phyloP scores from a whole-genome alignment of 2,797 vertebrate species.

The Phalanger gymnotis region DNA sequence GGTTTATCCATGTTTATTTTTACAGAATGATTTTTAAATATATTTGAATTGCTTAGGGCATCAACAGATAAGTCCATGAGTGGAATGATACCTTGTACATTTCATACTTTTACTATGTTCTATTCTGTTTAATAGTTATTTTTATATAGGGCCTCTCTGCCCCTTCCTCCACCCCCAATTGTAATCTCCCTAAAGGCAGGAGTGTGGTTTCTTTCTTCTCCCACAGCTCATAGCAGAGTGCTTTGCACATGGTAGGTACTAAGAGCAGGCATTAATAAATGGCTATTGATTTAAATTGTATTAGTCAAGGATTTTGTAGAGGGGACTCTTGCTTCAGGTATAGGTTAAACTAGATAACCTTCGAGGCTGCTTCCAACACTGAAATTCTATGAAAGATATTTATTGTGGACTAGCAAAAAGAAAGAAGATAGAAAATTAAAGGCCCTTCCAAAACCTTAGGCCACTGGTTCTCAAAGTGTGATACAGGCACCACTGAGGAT shows the following conservation, averaged over 20 bases:
- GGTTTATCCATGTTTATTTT: constrained; percentile 75
- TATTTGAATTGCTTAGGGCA: constrained; percentile 75
- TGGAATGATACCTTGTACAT: neutral
- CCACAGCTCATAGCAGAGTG: neutral
- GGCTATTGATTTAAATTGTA: neutral
- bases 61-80: neutral
- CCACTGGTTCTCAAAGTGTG: neutral
- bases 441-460: neutral
- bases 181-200: neutral
- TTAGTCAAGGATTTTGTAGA: neutral
- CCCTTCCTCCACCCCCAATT: neutral
- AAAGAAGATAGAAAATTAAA: neutral
- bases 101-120: neutral
- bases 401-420: neutral
- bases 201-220: neutral
- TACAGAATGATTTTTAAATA: constrained; percentile 70
- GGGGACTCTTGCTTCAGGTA: neutral
- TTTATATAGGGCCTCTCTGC: neutral
- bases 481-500: neutral
- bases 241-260: neutral
- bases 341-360: neutral
- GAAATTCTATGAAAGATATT: neutral
- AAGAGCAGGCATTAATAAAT: neutral
- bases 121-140: neutral
- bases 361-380: neutral